These are phyloP conservation scores for Arctopsyche grandis DNA, from an alignment of 1,140 invertebrate species.

Conservation along the genomic window DNA sequence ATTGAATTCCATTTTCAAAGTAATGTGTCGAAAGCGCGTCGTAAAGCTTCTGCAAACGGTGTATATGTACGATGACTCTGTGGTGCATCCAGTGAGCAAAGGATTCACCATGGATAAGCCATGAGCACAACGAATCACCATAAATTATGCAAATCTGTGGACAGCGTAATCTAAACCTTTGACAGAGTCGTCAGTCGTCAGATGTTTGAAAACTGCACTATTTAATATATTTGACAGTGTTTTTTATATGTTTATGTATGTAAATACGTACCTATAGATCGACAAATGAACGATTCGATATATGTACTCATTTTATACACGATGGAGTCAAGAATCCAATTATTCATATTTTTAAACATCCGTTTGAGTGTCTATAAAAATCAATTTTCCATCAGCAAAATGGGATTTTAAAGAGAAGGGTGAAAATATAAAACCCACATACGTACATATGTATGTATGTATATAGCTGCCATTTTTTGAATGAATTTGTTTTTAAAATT, in stretches of 20 bases:
- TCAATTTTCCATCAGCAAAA: no score
- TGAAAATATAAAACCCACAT: no score
- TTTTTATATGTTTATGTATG: not conserved
- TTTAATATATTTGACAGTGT: no score
- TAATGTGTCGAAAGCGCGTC: not conserved
- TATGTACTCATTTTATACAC: no score
- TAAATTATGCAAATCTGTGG: slow-evolving; percentile 52
- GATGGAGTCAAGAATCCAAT: no score
- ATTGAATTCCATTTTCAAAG: not conserved
- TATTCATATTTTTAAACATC: no score
- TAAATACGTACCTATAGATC: not conserved
- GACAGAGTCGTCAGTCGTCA: not conserved
- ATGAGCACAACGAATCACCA: slow-evolving; percentile 43
- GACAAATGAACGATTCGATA: no score
- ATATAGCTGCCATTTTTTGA: no score
- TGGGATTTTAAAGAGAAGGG: no score
- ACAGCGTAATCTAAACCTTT: slow-evolving; percentile 15
- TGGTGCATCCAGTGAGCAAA: not conserved
- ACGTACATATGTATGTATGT: no score
- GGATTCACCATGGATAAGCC: not conserved
- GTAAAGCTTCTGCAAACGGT: not conserved
- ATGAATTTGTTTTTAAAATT: no score
- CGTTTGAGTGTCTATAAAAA: no score
- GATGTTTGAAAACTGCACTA: not conserved
- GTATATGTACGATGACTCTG: not conserved